Base-by-base conservation (phyloP, 2,888 invertebrate genomes). In the Ennomos quercinarius region DNA sequence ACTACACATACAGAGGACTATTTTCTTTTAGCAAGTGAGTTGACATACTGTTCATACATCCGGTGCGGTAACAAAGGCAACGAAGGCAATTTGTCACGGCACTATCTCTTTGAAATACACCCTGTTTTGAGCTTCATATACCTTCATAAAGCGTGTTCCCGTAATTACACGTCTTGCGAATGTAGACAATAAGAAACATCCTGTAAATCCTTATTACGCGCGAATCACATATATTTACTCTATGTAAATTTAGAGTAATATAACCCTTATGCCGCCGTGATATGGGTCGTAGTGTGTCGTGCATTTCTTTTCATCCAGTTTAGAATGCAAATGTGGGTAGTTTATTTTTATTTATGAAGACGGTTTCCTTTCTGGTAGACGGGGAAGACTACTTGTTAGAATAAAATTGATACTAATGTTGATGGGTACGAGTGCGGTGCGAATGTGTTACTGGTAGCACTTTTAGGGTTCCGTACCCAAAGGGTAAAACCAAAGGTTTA, bases 51-150 rank as follows among this genome's bases (percentile, higher is more conserved):
- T 47, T n/a, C 10, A 1, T 12, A 43, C 9, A 10, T 13, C 8
- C 38, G 36, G 53, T 38, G 9, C 8, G 45, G 51, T 61, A 66
- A 64, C 57, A 64, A 64, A 63, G 61, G 57, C 60, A 60, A 57
- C 57, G 62, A 61, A 46, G 57, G 57, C 59, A 47, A 62, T 67
- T 64, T 67, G 67, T 66, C 64, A 64, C 45, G 54, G 27, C 59
- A 57, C 64, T 65, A 67, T 66, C 67, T 64, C 47, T 35, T 49
- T 63, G 66, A 65, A 62, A 63, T 66, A 70, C 60, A 44, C 46
- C 46, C 43, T 27, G 39, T 44, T 43, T 41, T 37, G 47, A 47
- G 48, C 53, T 17, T 49, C 58, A 53, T 53, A 45, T 49, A 44
- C 48, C 36, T 47, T 39, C 36, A 42, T 43, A 36, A 40, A 39